phyloP scores from a whole-genome alignment of 2,113 vertebrate genomes.

The Toxostoma redivivum region DNA sequence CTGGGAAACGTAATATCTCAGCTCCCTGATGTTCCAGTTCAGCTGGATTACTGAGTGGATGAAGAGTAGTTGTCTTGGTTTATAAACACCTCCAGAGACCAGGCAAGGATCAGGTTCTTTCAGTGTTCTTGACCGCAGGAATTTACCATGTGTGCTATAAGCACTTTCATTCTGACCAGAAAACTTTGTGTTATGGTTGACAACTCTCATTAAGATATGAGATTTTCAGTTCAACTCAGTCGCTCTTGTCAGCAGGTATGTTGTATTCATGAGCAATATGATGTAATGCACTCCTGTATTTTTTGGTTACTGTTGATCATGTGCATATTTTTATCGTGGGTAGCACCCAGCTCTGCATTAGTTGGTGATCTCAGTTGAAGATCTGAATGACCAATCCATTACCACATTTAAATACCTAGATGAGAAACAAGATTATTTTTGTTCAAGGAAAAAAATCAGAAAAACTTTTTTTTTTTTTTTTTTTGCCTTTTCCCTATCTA shows the following conservation, averaged over 20 bases:
- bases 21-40: slow-evolving; percentile 33
- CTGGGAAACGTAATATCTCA: neutral
- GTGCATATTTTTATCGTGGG: neutral
- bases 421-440: neutral
- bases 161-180: neutral
- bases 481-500: neutral
- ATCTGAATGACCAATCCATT: neutral
- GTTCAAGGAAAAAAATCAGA: neutral
- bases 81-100: neutral
- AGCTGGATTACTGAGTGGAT: slow-evolving; percentile 15
- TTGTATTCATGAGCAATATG: neutral
- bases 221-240: neutral
- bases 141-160: neutral
- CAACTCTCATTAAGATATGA: neutral
- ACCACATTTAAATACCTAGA: neutral
- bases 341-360: neutral
- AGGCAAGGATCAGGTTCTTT: neutral
- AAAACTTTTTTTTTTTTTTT: neutral
- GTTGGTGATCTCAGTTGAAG: neutral
- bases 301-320: neutral
- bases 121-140: neutral
- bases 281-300: neutral
- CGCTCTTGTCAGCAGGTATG: neutral
- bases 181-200: neutral
- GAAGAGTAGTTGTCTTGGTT: neutral